Conservation (phyloP, 2,113 vertebrate species). For the Laticauda colubrina region DNA sequence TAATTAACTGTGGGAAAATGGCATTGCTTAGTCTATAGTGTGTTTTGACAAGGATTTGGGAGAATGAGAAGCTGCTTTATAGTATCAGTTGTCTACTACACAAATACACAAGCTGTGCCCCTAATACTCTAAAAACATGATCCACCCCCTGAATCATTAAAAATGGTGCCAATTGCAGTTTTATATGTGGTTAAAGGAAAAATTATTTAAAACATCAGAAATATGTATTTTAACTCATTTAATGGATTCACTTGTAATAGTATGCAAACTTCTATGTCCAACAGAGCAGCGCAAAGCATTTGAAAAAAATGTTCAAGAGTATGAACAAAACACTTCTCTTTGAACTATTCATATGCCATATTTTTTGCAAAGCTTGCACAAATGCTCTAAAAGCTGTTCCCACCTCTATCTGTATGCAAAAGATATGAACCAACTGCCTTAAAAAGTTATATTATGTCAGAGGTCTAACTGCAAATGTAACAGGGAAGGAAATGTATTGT, state of each 20-base stretch:
- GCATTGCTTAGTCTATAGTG: not conserved
- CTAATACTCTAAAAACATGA: not conserved
- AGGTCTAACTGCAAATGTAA: not conserved
- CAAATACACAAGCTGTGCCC: not conserved
- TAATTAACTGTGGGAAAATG: not conserved
- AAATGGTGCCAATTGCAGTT: not conserved
- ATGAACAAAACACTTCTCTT: not conserved
- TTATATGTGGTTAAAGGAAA: not conserved
- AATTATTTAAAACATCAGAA: not conserved
- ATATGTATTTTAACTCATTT: not conserved
- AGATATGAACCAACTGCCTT: not conserved
- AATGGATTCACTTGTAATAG: not conserved
- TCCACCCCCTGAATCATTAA: not conserved
- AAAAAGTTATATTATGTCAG: not conserved
- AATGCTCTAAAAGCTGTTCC: not conserved
- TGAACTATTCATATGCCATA: not conserved
- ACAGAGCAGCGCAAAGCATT: not conserved
- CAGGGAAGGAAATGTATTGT: not conserved
- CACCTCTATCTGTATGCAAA: not conserved
- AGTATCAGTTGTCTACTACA: not conserved
- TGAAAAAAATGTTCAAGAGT: not conserved
- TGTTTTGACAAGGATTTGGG: not conserved
- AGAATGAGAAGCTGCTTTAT: not conserved
- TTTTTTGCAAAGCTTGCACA: not conserved
- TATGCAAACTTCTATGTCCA: not conserved